phyloP scores from a whole-genome alignment of 1,140 invertebrate species.

The Monochamus saltuarius region DNA sequence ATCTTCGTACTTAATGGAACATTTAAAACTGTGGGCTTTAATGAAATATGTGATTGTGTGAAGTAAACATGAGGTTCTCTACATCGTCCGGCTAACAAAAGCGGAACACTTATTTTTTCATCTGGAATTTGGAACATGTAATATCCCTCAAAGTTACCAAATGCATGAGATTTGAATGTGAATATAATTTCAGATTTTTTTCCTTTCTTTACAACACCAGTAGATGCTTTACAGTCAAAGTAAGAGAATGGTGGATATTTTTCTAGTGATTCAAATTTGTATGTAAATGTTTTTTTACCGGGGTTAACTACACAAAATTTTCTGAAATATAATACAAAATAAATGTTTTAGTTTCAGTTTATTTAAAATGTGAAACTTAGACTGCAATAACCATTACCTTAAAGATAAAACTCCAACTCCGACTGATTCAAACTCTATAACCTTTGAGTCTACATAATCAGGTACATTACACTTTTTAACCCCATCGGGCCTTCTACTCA shows the following conservation, averaged over 20 bases:
- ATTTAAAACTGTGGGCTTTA: constrained; percentile 48
- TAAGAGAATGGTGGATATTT: constrained; percentile 34
- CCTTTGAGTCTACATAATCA: constrained; percentile 34
- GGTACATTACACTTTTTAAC: constrained; percentile 21
- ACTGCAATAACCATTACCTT: constrained; percentile 28
- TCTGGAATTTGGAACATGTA: constrained; percentile 52
- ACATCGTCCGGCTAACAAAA: constrained; percentile 51
- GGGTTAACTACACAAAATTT: constrained; percentile 40
- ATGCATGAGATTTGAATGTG: constrained; percentile 47
- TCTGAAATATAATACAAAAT: constrained; percentile 1
- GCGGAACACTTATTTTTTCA: constrained; percentile 47
- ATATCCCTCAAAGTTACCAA: constrained; percentile 52
- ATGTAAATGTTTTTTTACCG: constrained; percentile 49
- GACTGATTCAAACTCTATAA: constrained; percentile 52
- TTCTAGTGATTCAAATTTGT: constrained; percentile 44
- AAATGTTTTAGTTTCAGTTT: not conserved
- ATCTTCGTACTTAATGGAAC: constrained; percentile 36
- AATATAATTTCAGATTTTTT: constrained; percentile 47
- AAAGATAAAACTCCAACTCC: constrained; percentile 40
- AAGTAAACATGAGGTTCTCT: constrained; percentile 50
- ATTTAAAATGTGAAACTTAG: not conserved
- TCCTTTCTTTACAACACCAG: constrained; percentile 47
- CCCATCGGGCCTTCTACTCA: constrained; percentile 17
- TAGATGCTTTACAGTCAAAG: constrained; percentile 47
- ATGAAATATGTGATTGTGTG: constrained; percentile 37